A percentile compares a stretch with the other conserved stretches of the same genome.
These are phyloP conservation scores for Pinna nobilis DNA, from an alignment of 1,140 invertebrate species.

Conservation along the genomic window DNA sequence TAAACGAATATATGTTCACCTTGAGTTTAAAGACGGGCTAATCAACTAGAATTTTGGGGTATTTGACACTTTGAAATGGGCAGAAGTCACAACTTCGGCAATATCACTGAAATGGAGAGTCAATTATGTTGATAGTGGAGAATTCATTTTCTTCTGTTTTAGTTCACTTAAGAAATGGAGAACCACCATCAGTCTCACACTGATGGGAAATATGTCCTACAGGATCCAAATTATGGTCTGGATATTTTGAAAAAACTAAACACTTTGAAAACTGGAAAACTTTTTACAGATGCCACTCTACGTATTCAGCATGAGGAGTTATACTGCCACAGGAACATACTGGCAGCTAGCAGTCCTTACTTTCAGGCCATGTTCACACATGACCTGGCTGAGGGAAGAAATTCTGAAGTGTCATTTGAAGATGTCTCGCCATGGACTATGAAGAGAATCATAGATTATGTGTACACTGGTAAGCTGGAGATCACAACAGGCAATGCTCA, in stretches of 20 bases:
- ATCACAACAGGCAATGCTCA: conserved; percentile 74
- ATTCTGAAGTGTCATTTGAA: conserved; percentile 69
- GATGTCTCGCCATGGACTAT: conserved; percentile 75
- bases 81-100: too few relatives aligned
- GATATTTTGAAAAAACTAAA: conserved; percentile 68
- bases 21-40: too few relatives aligned
- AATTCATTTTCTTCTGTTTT: too few relatives aligned
- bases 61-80: too few relatives aligned
- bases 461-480: conserved; percentile 72
- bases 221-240: conserved; percentile 59
- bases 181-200: too few relatives aligned
- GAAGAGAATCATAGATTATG: conserved; percentile 74
- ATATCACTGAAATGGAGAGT: too few relatives aligned
- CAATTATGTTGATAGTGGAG: too few relatives aligned
- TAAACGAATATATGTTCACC: too few relatives aligned
- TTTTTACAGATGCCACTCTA: conserved; percentile 71
- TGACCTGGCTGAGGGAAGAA: conserved; percentile 72
- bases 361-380: conserved; percentile 76
- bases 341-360: conserved; percentile 75
- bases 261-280: conserved; percentile 56
- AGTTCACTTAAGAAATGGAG: too few relatives aligned
- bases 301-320: conserved; percentile 73
- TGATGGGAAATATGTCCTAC: conserved; percentile 53
- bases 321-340: conserved; percentile 74
- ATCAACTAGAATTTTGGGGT: too few relatives aligned